These are phyloP conservation scores for Chromobotia macracanthus DNA, from an alignment of 2,797 vertebrate species.

Conservation along the genomic window DNA sequence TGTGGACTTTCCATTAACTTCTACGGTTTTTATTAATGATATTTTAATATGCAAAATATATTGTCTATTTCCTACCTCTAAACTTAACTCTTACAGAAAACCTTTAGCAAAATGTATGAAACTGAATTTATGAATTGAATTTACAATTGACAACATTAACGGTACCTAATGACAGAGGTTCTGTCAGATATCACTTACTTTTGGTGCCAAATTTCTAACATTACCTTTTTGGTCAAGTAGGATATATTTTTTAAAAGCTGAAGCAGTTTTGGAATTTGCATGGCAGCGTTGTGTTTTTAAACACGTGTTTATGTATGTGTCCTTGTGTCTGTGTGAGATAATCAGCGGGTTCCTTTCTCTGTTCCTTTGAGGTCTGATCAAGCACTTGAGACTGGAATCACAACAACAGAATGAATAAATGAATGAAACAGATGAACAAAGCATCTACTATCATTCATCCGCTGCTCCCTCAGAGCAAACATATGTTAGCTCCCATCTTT, in stretches of 20 bases:
- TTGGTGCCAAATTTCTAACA: no score
- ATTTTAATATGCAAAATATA: neutral
- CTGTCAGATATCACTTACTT: no score
- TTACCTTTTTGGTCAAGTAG: neutral
- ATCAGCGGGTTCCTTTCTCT: constrained; percentile 10
- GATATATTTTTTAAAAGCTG: neutral
- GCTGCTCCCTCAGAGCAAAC: constrained; percentile 23
- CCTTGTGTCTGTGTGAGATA: constrained; percentile 19
- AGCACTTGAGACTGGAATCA: constrained; percentile 60
- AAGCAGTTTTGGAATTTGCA: constrained; percentile 18
- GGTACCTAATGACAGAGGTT: no score
- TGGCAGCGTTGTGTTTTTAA: neutral
- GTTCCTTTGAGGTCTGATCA: constrained; percentile 65
- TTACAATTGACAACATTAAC: no score
- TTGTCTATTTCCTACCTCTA: neutral
- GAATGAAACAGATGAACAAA: constrained; percentile 65
- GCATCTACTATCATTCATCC: constrained; percentile 45
- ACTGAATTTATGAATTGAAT: no score
- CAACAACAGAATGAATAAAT: constrained; percentile 63
- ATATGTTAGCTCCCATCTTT: constrained; percentile 54
- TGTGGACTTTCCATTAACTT: neutral
- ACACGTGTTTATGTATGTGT: constrained; percentile 6
- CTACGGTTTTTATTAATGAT: neutral
- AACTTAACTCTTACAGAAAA: no score
- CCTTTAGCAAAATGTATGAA: no score